Conservation (phyloP, 2,888 invertebrate species). For the Ophion obscuratus region DNA sequence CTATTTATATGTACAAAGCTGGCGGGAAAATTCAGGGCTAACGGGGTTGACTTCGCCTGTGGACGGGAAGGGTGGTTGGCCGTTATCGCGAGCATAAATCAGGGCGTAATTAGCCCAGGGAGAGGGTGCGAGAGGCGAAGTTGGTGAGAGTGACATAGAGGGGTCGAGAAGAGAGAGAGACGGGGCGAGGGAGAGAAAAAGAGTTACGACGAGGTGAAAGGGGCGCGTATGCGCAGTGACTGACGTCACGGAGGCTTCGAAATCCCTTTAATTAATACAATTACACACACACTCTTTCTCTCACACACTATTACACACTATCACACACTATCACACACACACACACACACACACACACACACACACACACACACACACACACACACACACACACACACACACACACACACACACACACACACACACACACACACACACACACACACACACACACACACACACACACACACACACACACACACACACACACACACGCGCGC, state of each 20-base stretch:
- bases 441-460: not conserved
- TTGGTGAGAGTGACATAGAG: constrained; percentile 32
- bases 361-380: no score
- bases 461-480: not conserved
- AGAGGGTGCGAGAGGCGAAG: constrained; percentile 60
- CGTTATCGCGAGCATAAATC: constrained; percentile 76
- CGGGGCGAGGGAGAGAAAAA: not conserved
- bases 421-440: no score
- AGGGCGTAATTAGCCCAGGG: constrained; percentile 74
- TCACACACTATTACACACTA: no score
- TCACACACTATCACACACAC: no score
- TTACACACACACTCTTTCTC: not conserved
- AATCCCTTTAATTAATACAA: constrained; percentile 77
- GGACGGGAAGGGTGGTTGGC: constrained; percentile 70
- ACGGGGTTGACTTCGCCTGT: constrained; percentile 31
- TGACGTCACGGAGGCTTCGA: constrained; percentile 76
- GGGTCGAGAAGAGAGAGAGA: constrained; percentile 10
- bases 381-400: no score
- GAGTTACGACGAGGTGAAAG: constrained; percentile 7
- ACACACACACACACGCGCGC: not conserved
- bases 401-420: no score
- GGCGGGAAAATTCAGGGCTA: constrained; percentile 57
- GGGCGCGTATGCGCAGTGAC: constrained; percentile 51
- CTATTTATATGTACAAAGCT: not conserved
- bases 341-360: no score